These are phyloP conservation scores for Rhinichthys klamathensis DNA, from an alignment of 2,113 vertebrate species.

Conservation along the genomic window DNA sequence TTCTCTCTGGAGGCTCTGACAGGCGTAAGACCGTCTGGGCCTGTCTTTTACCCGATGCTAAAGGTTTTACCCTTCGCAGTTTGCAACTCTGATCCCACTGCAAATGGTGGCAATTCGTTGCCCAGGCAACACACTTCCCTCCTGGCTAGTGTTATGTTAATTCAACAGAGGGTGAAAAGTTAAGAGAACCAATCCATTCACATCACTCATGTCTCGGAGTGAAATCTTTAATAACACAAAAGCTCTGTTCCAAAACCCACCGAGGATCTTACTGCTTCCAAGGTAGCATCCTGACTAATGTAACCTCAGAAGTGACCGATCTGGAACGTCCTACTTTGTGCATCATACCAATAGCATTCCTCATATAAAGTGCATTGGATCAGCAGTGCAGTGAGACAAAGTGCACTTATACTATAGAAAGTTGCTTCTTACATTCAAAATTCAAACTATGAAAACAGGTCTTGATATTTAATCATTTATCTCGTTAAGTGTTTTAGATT, in stretches of 20 bases:
- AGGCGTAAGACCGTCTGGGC: constrained; percentile 62
- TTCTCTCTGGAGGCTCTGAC: constrained; percentile 58
- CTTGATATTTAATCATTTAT: neutral
- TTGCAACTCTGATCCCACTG: constrained; percentile 74
- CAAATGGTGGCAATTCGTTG: constrained; percentile 75
- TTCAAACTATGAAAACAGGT: neutral
- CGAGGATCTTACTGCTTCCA: neutral
- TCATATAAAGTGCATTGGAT: neutral
- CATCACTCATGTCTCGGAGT: constrained; percentile 64
- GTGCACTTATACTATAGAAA: no score
- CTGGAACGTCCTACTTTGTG: neutral
- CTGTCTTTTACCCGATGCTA: constrained; percentile 66
- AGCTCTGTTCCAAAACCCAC: neutral
- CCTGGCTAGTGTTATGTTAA: constrained; percentile 74
- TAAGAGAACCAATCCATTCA: constrained; percentile 68
- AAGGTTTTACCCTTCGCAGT: constrained; percentile 66
- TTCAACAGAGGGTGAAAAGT: constrained; percentile 71
- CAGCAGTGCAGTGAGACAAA: neutral
- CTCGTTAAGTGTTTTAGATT: neutral
- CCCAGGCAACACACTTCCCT: constrained; percentile 74
- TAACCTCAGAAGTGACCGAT: neutral
- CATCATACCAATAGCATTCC: neutral
- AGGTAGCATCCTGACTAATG: constrained; percentile 3
- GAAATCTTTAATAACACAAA: constrained; percentile 39
- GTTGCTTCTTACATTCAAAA: neutral